Percentiles rank a stretch among this genome's conserved stretches.
phyloP scores from a whole-genome alignment of 92 coral and sea anemone genomes.

The Paramuricea clavata region DNA sequence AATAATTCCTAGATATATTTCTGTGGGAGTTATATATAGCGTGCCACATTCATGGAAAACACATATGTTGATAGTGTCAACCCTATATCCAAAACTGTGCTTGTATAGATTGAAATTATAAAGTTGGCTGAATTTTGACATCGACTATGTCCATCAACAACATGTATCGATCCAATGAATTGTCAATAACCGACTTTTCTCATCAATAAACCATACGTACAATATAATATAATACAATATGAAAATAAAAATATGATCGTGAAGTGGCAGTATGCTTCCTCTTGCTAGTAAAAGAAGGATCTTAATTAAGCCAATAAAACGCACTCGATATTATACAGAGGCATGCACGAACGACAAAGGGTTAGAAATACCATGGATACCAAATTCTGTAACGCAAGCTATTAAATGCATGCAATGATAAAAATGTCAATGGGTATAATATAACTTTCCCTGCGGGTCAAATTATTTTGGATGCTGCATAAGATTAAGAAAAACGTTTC shows the following conservation, averaged over 20 bases:
- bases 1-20: background rate
- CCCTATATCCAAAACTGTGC: no score
- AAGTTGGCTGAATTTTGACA: no score
- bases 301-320: background rate
- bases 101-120: no score
- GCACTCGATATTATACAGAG: background rate
- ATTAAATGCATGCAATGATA: background rate
- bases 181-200: no score
- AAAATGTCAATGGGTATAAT: background rate
- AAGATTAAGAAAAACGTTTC: background rate
- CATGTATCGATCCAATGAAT: no score
- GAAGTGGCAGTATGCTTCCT: no score
- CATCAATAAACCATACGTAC: no score
- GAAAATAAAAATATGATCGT: no score
- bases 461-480: background rate
- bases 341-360: background rate
- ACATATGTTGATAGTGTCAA: no score
- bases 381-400: background rate
- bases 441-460: background rate
- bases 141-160: no score
- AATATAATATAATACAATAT: no score
- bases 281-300: background rate
- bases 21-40: background rate
- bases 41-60: background rate
- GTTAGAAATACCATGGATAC: background rate